Conservation (phyloP, 2,797 vertebrate species). For the Nyctibius grandis region DNA sequence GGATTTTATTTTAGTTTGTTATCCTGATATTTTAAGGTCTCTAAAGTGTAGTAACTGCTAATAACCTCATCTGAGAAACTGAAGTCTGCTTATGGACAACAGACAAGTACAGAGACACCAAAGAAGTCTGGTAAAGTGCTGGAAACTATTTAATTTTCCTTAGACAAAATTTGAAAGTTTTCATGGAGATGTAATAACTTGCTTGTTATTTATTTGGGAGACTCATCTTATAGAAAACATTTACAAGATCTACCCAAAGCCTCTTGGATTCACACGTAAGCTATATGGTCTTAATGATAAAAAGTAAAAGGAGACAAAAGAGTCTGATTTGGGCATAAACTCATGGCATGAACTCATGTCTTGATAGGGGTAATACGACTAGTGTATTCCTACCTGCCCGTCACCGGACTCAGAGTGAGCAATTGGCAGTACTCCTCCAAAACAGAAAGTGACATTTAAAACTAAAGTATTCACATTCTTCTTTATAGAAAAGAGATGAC, state of each 20-base stretch:
- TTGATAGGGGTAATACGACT: background rate
- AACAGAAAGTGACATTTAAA: background rate
- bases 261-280: background rate
- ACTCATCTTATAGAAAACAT: background rate
- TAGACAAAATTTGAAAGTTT: background rate
- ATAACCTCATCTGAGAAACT: background rate
- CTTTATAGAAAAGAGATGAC: background rate
- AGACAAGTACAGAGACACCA: background rate
- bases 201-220: background rate
- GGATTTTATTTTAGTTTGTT: background rate
- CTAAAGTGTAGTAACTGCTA: background rate
- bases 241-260: background rate
- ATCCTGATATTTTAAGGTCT: background rate
- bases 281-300: background rate
- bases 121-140: background rate
- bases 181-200: background rate
- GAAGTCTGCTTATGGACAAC: background rate
- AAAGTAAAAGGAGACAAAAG: background rate
- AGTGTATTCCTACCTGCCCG: background rate
- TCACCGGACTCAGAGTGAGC: background rate
- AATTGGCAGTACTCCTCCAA: background rate
- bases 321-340: background rate
- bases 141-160: background rate
- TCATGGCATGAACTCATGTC: background rate
- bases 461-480: background rate